phyloP scores from a whole-genome alignment of 2,113 vertebrate genomes.

The Ailurus styani region DNA sequence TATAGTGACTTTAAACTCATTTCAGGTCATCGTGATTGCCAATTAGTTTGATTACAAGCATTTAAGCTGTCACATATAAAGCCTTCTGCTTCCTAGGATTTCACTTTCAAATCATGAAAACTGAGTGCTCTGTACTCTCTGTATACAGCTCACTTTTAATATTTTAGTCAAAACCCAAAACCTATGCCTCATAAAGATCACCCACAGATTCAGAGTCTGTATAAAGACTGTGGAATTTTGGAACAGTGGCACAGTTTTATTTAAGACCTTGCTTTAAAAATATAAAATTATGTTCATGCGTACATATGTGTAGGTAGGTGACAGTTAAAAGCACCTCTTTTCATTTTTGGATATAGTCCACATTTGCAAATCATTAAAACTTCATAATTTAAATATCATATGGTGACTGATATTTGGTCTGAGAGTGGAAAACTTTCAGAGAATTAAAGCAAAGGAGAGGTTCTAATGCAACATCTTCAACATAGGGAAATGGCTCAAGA shows the following conservation, averaged over 20 bases:
- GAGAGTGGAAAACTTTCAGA: neutral
- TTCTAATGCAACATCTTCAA: neutral
- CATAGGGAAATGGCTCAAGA: neutral
- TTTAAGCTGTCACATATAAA: slow-evolving; percentile 77
- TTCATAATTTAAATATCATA: neutral
- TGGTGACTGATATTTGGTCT: neutral
- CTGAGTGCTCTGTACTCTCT: neutral
- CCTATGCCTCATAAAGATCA: neutral
- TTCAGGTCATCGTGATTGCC: slow-evolving; percentile 72
- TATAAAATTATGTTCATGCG: neutral
- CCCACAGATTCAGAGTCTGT: neutral
- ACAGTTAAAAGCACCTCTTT: neutral
- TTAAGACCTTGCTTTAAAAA: neutral
- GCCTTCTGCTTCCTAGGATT: slow-evolving; percentile 56
- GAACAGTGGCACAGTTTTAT: neutral
- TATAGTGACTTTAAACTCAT: slow-evolving; percentile 78
- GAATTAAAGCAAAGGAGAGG: neutral
- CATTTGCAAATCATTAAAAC: neutral
- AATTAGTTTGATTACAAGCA: slow-evolving; percentile 80
- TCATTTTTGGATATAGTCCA: neutral
- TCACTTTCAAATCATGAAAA: slow-evolving; percentile 46
- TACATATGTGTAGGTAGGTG: neutral
- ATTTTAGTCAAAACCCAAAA: slow-evolving; percentile 20
- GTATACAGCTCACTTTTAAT: neutral
- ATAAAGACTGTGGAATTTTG: neutral